phyloP scores from a whole-genome alignment of 1,140 invertebrate species.

The Atta cephalotes region DNA sequence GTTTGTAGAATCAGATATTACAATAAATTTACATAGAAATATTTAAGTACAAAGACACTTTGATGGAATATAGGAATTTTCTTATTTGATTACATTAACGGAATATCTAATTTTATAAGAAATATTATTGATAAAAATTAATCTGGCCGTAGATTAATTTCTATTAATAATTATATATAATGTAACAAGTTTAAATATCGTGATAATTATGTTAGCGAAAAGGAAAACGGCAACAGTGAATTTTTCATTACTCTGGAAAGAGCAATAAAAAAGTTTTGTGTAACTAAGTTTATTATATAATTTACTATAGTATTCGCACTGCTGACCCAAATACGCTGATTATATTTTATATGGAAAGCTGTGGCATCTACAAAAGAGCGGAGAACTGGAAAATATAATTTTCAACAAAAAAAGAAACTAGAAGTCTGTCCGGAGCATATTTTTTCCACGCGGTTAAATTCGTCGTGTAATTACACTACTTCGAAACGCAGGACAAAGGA shows the following conservation, averaged over 20 bases:
- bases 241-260: neutral
- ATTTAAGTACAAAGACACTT: no score
- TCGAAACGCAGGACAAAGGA: slow-evolving; percentile 47
- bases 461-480: slow-evolving; percentile 25
- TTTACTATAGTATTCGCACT: slow-evolving; percentile 22
- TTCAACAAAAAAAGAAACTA: neutral
- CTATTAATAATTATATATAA: neutral
- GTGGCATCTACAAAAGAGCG: neutral
- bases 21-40: no score
- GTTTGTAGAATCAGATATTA: no score
- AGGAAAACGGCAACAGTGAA: neutral
- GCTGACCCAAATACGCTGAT: slow-evolving; percentile 45
- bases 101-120: neutral
- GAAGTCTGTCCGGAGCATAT: slow-evolving; percentile 9
- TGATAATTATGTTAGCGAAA: neutral
- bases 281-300: slow-evolving; percentile 43
- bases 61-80: no score
- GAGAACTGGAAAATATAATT: slow-evolving; percentile 30
- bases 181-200: neutral
- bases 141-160: neutral
- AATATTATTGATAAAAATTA: slow-evolving; percentile 8
- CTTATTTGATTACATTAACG: no score
- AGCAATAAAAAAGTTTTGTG: neutral
- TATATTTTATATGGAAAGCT: slow-evolving; percentile 37
- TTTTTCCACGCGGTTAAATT: slow-evolving; percentile 45